Evolutionary conservation across 2,113 vertebrate genomes (phyloP).

Genomic region (Passer montanus): DNA sequence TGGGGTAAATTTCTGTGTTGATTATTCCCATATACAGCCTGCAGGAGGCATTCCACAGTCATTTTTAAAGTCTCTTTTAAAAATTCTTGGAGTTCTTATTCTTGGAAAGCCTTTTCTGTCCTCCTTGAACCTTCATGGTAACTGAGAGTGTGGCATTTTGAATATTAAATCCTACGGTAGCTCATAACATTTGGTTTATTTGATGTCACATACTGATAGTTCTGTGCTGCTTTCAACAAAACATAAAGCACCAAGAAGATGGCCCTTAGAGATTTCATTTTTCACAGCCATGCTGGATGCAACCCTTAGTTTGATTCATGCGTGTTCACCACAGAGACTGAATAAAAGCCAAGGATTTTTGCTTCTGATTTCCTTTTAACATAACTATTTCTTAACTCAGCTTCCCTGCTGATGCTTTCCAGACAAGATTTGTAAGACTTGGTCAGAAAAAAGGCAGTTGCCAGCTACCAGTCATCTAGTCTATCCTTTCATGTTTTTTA

Average conservation of each 20-base stretch:
- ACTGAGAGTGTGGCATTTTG: not conserved
- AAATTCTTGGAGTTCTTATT: not conserved
- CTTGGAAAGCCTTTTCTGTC: not conserved
- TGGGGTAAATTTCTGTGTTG: not conserved
- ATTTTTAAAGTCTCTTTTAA: not conserved
- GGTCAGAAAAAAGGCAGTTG: not conserved
- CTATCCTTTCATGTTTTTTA: not conserved
- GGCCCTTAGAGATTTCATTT: not conserved
- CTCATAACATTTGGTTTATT: constrained; percentile 19
- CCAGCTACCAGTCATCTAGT: not conserved
- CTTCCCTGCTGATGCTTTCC: constrained; percentile 22
- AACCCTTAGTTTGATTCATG: constrained; percentile 16
- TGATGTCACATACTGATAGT: constrained; percentile 19
- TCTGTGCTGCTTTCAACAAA: constrained; percentile 35
- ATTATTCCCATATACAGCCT: not conserved
- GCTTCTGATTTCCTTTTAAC: constrained; percentile 28
- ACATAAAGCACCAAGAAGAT: constrained; percentile 1
- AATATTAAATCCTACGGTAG: not conserved
- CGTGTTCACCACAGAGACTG: not conserved
- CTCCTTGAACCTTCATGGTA: not conserved
- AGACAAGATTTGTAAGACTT: not conserved
- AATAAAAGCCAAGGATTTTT: constrained; percentile 25
- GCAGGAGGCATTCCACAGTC: not conserved
- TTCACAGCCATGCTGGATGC: constrained; percentile 12
- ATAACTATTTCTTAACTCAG: constrained; percentile 4